These are phyloP conservation scores for Mnemiopsis leidyi DNA, from an alignment of 37 sponge, comb jelly and placozoan genomes.

Conservation along the genomic window DNA sequence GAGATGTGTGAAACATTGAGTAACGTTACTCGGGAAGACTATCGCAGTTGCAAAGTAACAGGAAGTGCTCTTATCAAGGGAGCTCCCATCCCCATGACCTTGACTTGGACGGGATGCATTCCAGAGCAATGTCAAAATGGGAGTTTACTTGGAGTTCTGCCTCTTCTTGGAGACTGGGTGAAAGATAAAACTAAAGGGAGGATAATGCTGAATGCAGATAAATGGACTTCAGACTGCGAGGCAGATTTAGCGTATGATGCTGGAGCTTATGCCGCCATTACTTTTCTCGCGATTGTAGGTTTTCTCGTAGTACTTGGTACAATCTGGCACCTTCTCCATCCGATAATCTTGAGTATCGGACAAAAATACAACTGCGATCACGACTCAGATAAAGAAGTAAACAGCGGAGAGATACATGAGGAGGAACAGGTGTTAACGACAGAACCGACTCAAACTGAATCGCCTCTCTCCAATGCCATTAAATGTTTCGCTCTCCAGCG, in stretches of 20 bases:
- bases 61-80: neutral
- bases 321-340: neutral
- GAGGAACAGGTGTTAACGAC: neutral
- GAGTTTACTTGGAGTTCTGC: neutral
- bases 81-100: neutral
- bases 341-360: neutral
- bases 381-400: neutral
- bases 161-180: neutral
- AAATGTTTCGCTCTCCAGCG: constrained; percentile 62
- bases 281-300: neutral
- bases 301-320: neutral
- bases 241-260: neutral
- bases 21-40: neutral
- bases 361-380: neutral
- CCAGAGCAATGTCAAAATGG: neutral
- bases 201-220: neutral
- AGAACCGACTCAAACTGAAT: neutral
- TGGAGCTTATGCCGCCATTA: neutral
- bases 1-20: neutral
- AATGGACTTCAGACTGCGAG: neutral
- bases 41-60: neutral
- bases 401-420: neutral
- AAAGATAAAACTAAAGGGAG: neutral
- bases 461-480: neutral
- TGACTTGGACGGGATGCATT: neutral